Evolutionary conservation across 2,797 vertebrate species (phyloP), one percentile per base, ranked within the genome.

Genomic region (Lateolabrax maculatus): DNA sequence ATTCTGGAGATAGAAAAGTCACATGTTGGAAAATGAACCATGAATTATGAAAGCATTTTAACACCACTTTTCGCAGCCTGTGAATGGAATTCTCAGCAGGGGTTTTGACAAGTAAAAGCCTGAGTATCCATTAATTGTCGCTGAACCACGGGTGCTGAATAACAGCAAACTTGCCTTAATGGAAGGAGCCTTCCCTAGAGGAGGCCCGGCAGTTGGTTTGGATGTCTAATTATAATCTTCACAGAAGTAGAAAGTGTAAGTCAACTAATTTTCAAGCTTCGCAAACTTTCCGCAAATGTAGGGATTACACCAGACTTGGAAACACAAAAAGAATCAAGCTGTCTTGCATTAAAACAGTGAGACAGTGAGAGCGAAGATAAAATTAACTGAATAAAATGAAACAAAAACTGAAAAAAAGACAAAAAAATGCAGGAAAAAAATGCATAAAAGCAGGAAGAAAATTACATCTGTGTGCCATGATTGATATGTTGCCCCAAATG

Each of bases 61-160:
- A 81, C 79, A 79, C 49, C 70, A 77, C 67, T 74, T 76, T 63
- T 67, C 62, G 0, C 78, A 63, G 87, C 53, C 52, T 84, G 79
- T 84, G 72, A 89, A 88, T 83, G 55, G 74, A 82, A 72, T 6
- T 36, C 80, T 79, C 88, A 79, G 84, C 70, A 64, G 84, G 87
- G 71, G 71, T 74, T 86, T 77, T 89, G 84, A 77, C 81, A 86
- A 89, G 84, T 79, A 80, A 90, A 91, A 89, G 81, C 85, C 75
- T 75, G 80, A 61, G 79, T 79, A 86, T 90, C 80, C 84, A 85
- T 89, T 94, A 92, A 95, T 90, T 94, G 87, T 85, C 21, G 29
- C 75, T 19, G 27, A 56, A 66, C 75, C 75, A 75, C 61, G 56
- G 37, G 61, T 73, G 71, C 75, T 44, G 84, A 86, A 85, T 81